phyloP scores from a whole-genome alignment of 2,113 vertebrate genomes.

The Embiotoca jacksoni region DNA sequence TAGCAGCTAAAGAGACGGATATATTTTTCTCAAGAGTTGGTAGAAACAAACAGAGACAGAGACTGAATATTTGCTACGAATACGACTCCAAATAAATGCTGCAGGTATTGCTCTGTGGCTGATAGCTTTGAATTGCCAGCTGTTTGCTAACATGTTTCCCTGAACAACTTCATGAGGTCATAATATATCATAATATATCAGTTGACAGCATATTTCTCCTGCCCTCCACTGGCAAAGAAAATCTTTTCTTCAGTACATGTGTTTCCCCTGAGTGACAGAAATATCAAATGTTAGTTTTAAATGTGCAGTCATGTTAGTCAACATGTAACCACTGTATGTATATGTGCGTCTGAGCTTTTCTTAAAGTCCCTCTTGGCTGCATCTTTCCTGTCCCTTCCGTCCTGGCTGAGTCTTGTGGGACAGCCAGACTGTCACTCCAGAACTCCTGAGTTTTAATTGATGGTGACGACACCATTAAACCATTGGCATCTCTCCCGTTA shows the following conservation, averaged over 20 bases:
- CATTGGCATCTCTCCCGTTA: conserved; percentile 40
- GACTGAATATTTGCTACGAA: too few species aligned
- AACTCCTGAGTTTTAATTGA: conserved; percentile 53
- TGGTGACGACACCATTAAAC: conserved; percentile 52
- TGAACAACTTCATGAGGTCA: too few species aligned
- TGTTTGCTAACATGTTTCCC: too few species aligned
- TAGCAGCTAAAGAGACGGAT: too few species aligned
- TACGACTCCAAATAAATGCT: too few species aligned
- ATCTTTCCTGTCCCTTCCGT: conserved; percentile 27
- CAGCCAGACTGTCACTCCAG: conserved; percentile 9
- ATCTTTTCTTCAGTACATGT: too few species aligned
- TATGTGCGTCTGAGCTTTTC: neutral
- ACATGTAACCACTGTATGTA: neutral
- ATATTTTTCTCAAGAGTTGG: too few species aligned
- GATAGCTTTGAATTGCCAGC: too few species aligned
- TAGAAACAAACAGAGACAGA: too few species aligned
- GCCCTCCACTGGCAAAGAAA: neutral
- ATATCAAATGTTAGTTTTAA: neutral
- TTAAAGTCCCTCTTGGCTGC: conserved; percentile 1
- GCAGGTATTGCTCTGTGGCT: too few species aligned
- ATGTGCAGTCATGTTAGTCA: neutral
- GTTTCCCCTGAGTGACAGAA: neutral
- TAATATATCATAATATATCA: too few species aligned
- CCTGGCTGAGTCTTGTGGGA: conserved; percentile 6
- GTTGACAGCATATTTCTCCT: neutral